Base-by-base conservation (phyloP, 2,797 vertebrate species). In the Tokudaia tokunoshimensis region DNA sequence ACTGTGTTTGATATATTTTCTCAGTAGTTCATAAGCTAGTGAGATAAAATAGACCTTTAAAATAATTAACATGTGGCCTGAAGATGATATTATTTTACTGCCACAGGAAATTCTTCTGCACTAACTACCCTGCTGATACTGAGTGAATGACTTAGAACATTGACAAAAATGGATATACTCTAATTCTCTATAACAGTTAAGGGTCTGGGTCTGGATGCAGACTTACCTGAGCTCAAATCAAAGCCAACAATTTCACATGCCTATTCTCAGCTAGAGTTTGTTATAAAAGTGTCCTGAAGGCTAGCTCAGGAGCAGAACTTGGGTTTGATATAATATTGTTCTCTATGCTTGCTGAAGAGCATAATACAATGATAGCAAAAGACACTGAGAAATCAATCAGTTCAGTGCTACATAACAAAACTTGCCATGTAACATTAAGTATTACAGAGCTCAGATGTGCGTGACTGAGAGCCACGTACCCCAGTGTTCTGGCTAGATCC, bases 21-120 rank as follows among this genome's bases (percentile, higher is more conserved):
- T 11, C 78, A 67, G 13, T 84, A 84, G 20, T 97, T 96, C 96
- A 84, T 94, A 93, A 91, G 50, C 82, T 87, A 95, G 88, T 81
- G 26, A 87, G 22, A 10, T 57, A 37, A 91, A 75, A 61, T 29
- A 89, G 50, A 96, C 44, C 19, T 65, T 57, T 7, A 6, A 88
- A 87, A 47, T 8, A n/a, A 84, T 95, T 76, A 94, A 84, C 84
- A 80, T 3, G 87, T 44, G 80, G 1, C 44, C 76, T 82, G 81
- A 92, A 0, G 3, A 55, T 22, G 44, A 9, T 85, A 41, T 41
- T 41, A 41, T 92, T 72, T 50, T 93, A 34, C 19, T 89, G 29
- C 13, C 61, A 76, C 41, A 55, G 7, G 57, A 93, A 57, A 80
- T 11, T 34, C 13, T 70, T 91, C 12, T 52, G 78, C 59, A 92